Base-by-base conservation (phyloP, 2,797 vertebrate genomes). In the Alectoris magna region DNA sequence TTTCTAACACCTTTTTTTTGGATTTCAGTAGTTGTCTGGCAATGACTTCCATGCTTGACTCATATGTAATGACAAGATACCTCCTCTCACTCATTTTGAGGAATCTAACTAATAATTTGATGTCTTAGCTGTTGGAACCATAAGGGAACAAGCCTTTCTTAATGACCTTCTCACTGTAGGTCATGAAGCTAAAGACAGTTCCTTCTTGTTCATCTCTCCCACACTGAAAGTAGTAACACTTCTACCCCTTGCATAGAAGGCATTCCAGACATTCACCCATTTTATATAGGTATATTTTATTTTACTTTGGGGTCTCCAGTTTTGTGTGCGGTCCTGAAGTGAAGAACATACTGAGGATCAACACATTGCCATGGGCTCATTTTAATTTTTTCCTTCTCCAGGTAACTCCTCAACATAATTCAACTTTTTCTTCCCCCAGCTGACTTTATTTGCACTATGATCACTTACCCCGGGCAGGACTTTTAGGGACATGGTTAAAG, bases 191-290 rank as follows among this genome's bases (percentile, higher is more conserved):
- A 80, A 53, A 66, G 29, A 53, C 7, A n/a, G 17, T 38, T 85
- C 14, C 58, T 64, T 76, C 56, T 58, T 46, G 21, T 71, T 74
- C 49, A 24, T 49, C 38, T 89, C 41, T 85, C 64, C 23, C 51
- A 44, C 1, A 0, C 13, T 58, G 19, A 84, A 84, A 72, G 27
- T 64, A 75, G 34, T 11, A 62, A 51, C 59, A n/a, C 48, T 88
- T 81, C 44, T 21, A 83, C 27, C 17, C 87, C 56, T 79, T 38
- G 11, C n/a, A 76, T 36, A 87, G 87, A 88, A 77, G 34, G 3
- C n/a, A 27, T 71, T 85, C 22, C 55, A 53, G 9, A 62, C 44
- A 38, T 31, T 58, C 24, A 76, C 19, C 15, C 74, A 49, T 62
- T 88, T 53, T 66, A 15, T 51, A 53, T 48, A 27, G 17, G 6